phyloP scores from a whole-genome alignment of 2,113 vertebrate species.

The Cercocebus atys region DNA sequence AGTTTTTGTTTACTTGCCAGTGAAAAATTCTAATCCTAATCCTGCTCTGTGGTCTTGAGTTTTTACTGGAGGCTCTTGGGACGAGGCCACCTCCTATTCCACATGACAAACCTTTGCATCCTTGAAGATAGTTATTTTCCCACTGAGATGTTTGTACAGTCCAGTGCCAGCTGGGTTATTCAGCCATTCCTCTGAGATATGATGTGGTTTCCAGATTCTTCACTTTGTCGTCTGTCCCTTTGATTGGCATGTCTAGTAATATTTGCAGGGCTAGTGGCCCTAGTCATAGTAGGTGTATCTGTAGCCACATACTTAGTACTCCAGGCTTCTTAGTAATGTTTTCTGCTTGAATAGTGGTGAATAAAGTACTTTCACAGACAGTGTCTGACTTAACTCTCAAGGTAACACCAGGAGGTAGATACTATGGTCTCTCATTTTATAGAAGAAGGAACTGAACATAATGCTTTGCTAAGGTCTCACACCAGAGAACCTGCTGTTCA shows the following conservation, averaged over 20 bases:
- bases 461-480: neutral
- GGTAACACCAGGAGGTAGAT: neutral
- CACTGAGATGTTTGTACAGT: neutral
- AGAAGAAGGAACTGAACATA: neutral
- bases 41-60: neutral
- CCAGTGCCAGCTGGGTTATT: neutral
- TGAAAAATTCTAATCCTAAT: neutral
- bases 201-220: neutral
- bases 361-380: neutral
- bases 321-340: neutral
- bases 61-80: neutral
- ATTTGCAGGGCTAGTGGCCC: neutral
- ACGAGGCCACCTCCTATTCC: neutral
- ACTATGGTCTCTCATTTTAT: neutral
- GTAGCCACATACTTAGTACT: neutral
- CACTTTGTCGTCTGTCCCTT: neutral
- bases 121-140: slow-evolving; percentile 28
- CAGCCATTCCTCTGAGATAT: neutral
- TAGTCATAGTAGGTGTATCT: neutral
- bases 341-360: neutral
- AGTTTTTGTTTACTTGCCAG: neutral
- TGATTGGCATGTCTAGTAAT: neutral
- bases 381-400: neutral
- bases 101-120: neutral
- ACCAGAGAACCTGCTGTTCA: neutral